Evolutionary conservation across 1,140 invertebrate species (phyloP), one percentile per base, ranked within the genome.

Genomic region (Cydia fagiglandana): DNA sequence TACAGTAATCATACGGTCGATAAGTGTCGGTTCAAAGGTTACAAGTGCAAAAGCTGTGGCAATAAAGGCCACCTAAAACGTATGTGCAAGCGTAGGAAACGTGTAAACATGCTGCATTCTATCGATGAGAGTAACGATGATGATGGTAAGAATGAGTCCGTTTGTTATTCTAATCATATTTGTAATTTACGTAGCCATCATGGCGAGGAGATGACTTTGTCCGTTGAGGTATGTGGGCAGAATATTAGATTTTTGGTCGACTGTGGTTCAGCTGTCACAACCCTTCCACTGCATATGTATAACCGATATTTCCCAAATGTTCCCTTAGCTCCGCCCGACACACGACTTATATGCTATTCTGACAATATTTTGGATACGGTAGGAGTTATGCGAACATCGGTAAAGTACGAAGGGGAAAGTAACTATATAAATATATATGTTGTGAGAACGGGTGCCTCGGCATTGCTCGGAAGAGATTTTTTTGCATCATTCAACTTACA

Each of bases 21-120:
- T n/a, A 74, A 61, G 53, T 74, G 73, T 34, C 20, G 73, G 30
- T 74, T 64, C 38, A 66, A 64, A 64, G 41, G 41, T 45, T 75
- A 75, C 38, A 64, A 47, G 61, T 75, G 74, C 41, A 64, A 66
- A 17, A 47, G 12, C 5, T 75, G 74, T 45, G 41, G 41, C 17
- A 15, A 53, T n/a, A 75, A 66, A 66, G 61, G 50, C 12, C 73
- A 74, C 30, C 28, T 73, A 24, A 73, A 74, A 30, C 73, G 73
- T 24, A 38, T 74, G 53, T 56, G 50, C 13, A 61, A 61, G 17
- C 30, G 50, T 30, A 53, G 13, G 4, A 56, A 53, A 28, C 15
- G 30, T n/a, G 50, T 61, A 28, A 74, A 74, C 38, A 64, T 47
- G 47, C 56, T 61, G 38, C 50, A 61, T 10, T 74, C n/a, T 30